Conservation (phyloP, 2,888 invertebrate species). For the Theristus sp. region DNA sequence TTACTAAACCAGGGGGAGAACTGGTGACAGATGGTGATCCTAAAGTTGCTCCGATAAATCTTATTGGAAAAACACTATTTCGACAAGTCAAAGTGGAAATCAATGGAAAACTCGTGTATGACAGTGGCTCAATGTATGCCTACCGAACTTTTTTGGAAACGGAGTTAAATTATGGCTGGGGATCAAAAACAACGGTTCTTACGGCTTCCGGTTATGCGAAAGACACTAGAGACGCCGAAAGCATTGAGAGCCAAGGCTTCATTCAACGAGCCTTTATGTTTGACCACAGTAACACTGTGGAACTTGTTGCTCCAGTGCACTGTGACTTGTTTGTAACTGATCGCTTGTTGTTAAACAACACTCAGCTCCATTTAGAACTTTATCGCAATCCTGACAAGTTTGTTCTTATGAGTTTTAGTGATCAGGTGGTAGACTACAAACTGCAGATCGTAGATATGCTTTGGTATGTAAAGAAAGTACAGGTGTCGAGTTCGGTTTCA, state of each 20-base stretch:
- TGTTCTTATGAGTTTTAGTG: background rate
- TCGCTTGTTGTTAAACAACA: background rate
- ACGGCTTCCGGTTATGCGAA: background rate
- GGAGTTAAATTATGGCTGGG: background rate
- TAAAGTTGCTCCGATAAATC: constrained; percentile 1
- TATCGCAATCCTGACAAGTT: background rate
- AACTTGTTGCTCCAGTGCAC: background rate
- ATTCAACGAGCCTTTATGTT: background rate
- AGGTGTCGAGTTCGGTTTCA: background rate
- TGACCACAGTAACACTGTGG: background rate
- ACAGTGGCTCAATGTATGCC: constrained; percentile 2
- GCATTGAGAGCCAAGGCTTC: background rate
- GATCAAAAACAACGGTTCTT: background rate
- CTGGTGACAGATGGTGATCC: background rate
- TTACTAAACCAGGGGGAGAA: background rate
- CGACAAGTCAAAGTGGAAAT: constrained; percentile 2
- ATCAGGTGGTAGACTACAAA: background rate
- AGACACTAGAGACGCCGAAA: background rate
- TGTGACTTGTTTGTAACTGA: background rate
- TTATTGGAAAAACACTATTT: constrained; percentile 2
- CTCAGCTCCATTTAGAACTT: background rate
- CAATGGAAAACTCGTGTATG: constrained; percentile 2
- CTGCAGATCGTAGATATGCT: background rate
- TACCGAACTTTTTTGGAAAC: background rate
- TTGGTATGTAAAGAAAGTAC: background rate